A percentile compares a stretch with the other conserved stretches of the same genome.
Evolutionary conservation across 2,113 vertebrate species (phyloP).

Genomic region (Dicaeum eximium): DNA sequence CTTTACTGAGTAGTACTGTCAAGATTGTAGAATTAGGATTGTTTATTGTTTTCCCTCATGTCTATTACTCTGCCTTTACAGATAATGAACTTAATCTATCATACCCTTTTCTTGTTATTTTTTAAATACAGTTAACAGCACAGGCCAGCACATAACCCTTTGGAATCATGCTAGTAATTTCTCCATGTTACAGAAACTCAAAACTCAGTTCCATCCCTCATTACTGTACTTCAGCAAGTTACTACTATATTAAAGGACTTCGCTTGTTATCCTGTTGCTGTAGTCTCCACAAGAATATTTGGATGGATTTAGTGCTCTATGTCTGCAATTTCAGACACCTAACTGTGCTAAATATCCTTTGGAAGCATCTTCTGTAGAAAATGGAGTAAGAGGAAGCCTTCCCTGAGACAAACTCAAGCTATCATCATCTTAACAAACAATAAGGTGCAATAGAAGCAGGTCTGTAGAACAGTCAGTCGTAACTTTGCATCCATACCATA

Average conservation of each 20-base stretch:
- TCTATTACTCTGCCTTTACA: background rate
- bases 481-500: background rate
- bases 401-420: background rate
- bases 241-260: background rate
- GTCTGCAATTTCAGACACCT: background rate
- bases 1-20: background rate
- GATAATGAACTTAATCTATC: background rate
- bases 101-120: background rate
- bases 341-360: background rate
- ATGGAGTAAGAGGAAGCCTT: background rate
- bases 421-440: background rate
- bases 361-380: background rate
- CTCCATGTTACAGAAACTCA: background rate
- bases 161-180: background rate
- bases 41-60: background rate
- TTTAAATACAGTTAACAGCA: background rate
- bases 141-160: background rate
- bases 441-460: background rate
- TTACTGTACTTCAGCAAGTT: background rate
- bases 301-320: background rate
- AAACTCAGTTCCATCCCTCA: background rate
- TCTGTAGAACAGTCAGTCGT: background rate
- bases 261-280: background rate
- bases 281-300: background rate
- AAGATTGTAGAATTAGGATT: background rate